Evolutionary conservation across 92 coral and sea anemone species (phyloP).

Genomic region (Blastomussa wellsi): DNA sequence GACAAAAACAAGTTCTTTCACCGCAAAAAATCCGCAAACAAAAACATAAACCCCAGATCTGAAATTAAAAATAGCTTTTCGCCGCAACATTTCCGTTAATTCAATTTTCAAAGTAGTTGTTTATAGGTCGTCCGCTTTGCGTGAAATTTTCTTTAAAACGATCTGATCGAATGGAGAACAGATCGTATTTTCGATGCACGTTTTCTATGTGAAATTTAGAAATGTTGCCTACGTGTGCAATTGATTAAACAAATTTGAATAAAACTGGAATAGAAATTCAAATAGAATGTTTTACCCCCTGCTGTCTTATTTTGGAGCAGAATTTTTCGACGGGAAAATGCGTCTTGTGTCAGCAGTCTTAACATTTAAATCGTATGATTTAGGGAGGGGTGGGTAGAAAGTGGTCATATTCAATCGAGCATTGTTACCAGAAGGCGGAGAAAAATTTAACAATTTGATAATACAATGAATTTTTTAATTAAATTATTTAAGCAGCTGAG

Average conservation of each 20-base stretch:
- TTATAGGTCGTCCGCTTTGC: background rate
- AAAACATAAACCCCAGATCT: background rate
- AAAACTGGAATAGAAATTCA: no score
- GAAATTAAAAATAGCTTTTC: background rate
- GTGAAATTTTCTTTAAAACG: background rate
- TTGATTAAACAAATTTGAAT: background rate
- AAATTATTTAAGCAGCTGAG: background rate
- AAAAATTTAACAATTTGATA: background rate
- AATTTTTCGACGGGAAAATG: background rate
- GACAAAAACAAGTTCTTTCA: background rate
- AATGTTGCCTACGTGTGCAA: background rate
- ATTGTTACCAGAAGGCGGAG: background rate
- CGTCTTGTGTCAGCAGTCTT: background rate
- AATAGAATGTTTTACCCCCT: background rate
- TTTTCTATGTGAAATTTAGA: background rate
- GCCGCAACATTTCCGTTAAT: background rate
- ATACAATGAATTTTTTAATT: background rate
- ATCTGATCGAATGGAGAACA: background rate
- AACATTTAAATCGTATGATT: background rate
- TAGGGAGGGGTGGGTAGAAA: constrained; percentile 15
- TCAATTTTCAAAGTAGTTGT: background rate
- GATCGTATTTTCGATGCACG: background rate
- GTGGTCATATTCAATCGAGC: no score
- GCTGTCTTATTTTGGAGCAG: background rate
- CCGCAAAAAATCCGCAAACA: background rate